Evolutionary conservation across 2,113 vertebrate species (phyloP).

Genomic region (Eudorcas thomsonii): DNA sequence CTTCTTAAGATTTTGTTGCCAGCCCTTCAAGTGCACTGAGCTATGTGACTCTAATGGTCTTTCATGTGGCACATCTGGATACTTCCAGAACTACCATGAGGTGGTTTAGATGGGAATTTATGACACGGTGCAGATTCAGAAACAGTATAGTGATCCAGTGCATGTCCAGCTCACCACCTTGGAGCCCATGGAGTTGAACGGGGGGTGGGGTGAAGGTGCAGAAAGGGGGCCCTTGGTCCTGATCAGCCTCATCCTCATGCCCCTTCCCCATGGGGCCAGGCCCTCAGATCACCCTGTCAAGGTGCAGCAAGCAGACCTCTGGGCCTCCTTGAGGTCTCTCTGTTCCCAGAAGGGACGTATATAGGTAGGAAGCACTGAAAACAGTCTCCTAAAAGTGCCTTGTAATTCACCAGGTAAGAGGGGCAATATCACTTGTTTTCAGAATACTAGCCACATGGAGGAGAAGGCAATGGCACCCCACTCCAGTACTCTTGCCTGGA

Average conservation of each 20-base stretch:
- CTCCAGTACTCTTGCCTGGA: too few species aligned
- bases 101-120: slow-evolving; percentile 3
- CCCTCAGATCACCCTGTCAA: background rate
- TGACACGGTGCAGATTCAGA: background rate
- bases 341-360: slow-evolving; percentile 69
- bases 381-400: slow-evolving; percentile 73
- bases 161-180: background rate
- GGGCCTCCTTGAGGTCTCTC: slow-evolving; percentile 38
- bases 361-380: slow-evolving; percentile 73
- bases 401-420: slow-evolving; percentile 56
- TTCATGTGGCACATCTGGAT: slow-evolving; percentile 43
- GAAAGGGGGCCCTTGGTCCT: background rate
- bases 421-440: slow-evolving; percentile 33
- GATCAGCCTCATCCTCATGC: background rate
- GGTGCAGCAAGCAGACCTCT: background rate
- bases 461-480: too few species aligned
- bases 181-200: background rate
- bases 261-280: background rate
- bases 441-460: background rate
- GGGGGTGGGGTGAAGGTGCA: background rate
- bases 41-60: slow-evolving; percentile 28
- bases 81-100: slow-evolving; percentile 61
- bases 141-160: background rate
- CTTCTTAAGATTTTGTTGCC: slow-evolving; percentile 67
- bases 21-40: slow-evolving; percentile 76